Percentiles rank a stretch among this genome's conserved stretches.
Evolutionary conservation across 2,888 invertebrate genomes (phyloP).

Genomic region (Amphipoea lucens): DNA sequence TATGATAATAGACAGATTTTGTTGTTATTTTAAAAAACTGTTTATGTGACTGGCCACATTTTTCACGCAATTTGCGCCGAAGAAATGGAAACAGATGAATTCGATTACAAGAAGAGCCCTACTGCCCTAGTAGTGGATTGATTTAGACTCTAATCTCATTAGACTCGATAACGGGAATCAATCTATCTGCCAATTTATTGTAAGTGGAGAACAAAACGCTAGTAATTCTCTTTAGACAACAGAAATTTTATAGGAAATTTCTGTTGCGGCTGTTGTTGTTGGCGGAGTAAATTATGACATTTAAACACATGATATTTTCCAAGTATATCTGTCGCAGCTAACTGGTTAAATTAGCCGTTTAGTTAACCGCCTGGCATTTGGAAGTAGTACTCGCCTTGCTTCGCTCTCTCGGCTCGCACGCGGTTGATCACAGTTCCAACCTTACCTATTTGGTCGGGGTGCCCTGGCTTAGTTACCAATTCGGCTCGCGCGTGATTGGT

Average conservation of each 20-base stretch:
- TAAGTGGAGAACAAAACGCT: not conserved
- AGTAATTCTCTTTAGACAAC: not conserved
- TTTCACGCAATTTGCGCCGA: not conserved
- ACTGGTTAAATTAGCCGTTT: no score
- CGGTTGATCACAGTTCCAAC: no score
- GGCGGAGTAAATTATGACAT: not conserved
- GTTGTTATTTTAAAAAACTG: not conserved
- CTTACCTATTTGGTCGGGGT: no score
- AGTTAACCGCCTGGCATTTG: no score
- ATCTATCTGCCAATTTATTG: conserved; percentile 40
- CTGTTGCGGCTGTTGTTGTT: no score
- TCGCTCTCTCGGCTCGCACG: no score
- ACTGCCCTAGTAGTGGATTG: not conserved
- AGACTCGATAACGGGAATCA: conserved; percentile 25
- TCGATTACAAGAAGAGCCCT: not conserved
- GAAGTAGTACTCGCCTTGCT: no score
- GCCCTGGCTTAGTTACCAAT: no score
- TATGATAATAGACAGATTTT: not conserved
- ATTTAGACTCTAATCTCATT: conserved; percentile 36
- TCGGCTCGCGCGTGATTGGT: no score
- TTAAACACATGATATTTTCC: no score
- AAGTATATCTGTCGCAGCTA: no score
- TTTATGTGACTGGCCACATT: not conserved
- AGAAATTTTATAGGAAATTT: no score
- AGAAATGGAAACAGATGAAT: not conserved